phyloP scores from a whole-genome alignment of 92 coral and sea anemone genomes.

The Zoanthus sansibaricus region DNA sequence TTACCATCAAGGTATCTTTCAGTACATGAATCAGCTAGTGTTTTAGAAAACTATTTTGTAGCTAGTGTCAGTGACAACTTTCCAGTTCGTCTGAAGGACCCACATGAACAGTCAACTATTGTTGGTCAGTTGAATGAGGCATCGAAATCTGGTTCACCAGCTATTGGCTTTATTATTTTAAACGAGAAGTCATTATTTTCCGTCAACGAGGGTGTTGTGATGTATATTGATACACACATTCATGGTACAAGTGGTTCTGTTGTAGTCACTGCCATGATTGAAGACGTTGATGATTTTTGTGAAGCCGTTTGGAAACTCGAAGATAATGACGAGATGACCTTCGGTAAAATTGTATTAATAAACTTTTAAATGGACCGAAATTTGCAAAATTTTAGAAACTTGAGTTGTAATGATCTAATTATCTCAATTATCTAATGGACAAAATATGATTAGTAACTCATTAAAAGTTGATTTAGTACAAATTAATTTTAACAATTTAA shows the following conservation, averaged over 20 bases:
- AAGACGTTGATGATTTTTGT: not conserved
- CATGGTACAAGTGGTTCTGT: slow-evolving; percentile 49
- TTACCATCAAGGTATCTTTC: slow-evolving; percentile 69
- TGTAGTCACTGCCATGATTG: slow-evolving; percentile 16
- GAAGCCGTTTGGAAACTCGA: slow-evolving; percentile 56
- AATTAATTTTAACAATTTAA: not conserved
- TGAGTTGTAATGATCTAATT: not conserved
- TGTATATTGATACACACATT: slow-evolving; percentile 58
- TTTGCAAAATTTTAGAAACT: not conserved
- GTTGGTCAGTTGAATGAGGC: slow-evolving; percentile 44
- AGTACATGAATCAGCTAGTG: slow-evolving; percentile 62
- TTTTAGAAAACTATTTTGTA: slow-evolving; percentile 30
- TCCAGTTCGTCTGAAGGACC: slow-evolving; percentile 66
- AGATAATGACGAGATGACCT: slow-evolving; percentile 36
- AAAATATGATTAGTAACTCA: not conserved
- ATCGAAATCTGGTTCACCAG: not conserved
- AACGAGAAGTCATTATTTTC: slow-evolving; percentile 58
- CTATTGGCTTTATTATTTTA: slow-evolving; percentile 47
- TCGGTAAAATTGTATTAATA: slow-evolving; percentile 53
- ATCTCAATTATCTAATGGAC: slow-evolving; percentile 3
- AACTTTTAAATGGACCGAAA: slow-evolving; percentile 20
- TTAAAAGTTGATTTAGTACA: slow-evolving; percentile 6
- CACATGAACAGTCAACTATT: slow-evolving; percentile 59
- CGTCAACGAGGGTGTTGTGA: not conserved
- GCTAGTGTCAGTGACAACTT: slow-evolving; percentile 35